Base-by-base conservation (phyloP, 2,113 vertebrate genomes). In the Halichoeres trimaculatus region DNA sequence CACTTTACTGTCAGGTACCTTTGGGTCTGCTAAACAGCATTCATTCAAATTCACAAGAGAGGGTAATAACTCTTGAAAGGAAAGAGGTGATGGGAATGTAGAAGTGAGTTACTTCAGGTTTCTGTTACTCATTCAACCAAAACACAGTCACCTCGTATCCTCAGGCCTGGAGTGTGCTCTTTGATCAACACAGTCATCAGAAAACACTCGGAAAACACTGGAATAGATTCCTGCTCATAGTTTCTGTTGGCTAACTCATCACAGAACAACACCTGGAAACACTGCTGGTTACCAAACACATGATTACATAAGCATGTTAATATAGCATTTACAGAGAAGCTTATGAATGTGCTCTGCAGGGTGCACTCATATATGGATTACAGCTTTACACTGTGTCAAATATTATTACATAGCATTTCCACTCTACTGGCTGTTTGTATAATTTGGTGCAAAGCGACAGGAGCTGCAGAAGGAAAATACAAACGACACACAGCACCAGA, bases 341-440 rank as follows among this genome's bases (percentile, higher is more conserved):
- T 58, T 48, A 56, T 16, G 36, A 47, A 40, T 41, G 36, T 47
- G 34, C 24, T 62, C 41, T 5, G 22, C 36, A 16, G 80, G 76
- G 78, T 68, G 50, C 55, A 84, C 77, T 72, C 56, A 63, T 77
- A 47, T 81, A 22, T 60, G 38, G 38, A 81, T 77, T 52, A 54
- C 58, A 70, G 43, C 57, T 1, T 20, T 36, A 20, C 24, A 75
- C 56, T 66, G n/a, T 65, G 53, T 80, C 70, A 73, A 64, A 75
- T 62, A 62, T 45, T 47, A 74, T 70, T 57, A 55, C 36, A 48
- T 26, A 64, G 57, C 57, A 40, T 76, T 84, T 80, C 67, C 52
- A 68, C 75, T 75, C 66, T 62, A 41, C 51, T 55, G 45, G 56
- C 52, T 45, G 47, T 83, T 70, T 82, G 63, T 81, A 70, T 57